These are phyloP conservation scores for Drosophila infuscata DNA, from an alignment of 2,888 invertebrate genomes.

Conservation along the genomic window DNA sequence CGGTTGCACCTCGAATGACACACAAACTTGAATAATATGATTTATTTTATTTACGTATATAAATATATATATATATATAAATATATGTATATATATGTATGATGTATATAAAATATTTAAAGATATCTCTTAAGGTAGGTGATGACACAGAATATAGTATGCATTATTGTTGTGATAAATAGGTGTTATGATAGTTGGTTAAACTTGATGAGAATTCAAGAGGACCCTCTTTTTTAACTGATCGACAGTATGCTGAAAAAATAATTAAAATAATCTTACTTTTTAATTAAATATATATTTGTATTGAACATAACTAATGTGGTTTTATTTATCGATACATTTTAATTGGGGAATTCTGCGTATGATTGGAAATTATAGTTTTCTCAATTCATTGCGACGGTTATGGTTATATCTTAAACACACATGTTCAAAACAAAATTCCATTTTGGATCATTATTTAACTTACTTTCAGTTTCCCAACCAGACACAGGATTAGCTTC, in stretches of 20 bases:
- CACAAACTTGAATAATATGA: conserved; percentile 7
- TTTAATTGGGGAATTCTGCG: background rate
- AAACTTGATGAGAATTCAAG: conserved; percentile 36
- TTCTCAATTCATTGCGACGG: background rate
- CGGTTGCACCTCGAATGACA: conserved; percentile 3
- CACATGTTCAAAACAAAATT: background rate
- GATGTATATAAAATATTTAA: conserved; percentile 25
- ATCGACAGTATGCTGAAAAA: conserved; percentile 46
- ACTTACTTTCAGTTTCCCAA: conserved; percentile 48
- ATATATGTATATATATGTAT: conserved; percentile 12
- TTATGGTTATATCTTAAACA: background rate
- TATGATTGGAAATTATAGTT: background rate
- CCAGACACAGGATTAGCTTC: conserved; percentile 30
- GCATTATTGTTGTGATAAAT: conserved; percentile 51
- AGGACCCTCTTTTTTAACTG: conserved; percentile 49
- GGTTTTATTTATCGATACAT: conserved; percentile 5
- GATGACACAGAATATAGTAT: conserved; percentile 46
- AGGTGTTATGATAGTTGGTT: conserved; percentile 50
- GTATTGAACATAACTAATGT: conserved; percentile 1
- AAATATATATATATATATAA: conserved; percentile 13
- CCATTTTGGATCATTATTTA: background rate
- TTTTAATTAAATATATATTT: conserved; percentile 8
- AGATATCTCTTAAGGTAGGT: conserved; percentile 43
- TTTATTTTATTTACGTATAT: conserved; percentile 24
- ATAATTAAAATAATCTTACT: conserved; percentile 1